Conservation (phyloP, 2,888 invertebrate genomes). For the Cephus runcator region DNA sequence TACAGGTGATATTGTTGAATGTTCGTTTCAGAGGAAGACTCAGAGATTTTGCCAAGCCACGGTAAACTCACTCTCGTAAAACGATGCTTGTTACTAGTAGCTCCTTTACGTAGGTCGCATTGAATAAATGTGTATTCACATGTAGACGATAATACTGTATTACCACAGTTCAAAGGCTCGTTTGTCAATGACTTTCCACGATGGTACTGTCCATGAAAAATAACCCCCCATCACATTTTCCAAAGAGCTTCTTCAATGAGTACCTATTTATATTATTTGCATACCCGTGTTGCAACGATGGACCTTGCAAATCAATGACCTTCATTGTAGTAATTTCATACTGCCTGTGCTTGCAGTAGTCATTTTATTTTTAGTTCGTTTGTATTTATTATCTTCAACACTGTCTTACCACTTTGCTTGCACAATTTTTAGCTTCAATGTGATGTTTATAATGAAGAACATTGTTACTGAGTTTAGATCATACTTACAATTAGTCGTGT, state of each 20-base stretch:
- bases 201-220: neutral
- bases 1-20: neutral
- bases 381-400: neutral
- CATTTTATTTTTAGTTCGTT: neutral
- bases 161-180: neutral
- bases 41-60: slow-evolving; percentile 64
- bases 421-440: neutral
- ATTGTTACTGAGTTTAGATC: neutral
- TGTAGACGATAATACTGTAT: neutral
- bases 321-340: neutral
- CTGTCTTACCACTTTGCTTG: neutral
- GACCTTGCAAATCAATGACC: neutral
- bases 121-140: neutral
- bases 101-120: neutral
- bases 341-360: neutral
- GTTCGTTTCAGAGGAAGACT: slow-evolving; percentile 63
- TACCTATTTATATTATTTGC: neutral
- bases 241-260: neutral
- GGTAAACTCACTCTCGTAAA: slow-evolving; percentile 48
- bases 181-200: neutral
- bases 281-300: neutral
- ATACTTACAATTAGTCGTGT: neutral
- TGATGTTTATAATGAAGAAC: neutral
- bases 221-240: neutral
- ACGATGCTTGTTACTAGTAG: neutral